phyloP scores from a whole-genome alignment of 2,113 vertebrate species.

The Haemorhous mexicanus region DNA sequence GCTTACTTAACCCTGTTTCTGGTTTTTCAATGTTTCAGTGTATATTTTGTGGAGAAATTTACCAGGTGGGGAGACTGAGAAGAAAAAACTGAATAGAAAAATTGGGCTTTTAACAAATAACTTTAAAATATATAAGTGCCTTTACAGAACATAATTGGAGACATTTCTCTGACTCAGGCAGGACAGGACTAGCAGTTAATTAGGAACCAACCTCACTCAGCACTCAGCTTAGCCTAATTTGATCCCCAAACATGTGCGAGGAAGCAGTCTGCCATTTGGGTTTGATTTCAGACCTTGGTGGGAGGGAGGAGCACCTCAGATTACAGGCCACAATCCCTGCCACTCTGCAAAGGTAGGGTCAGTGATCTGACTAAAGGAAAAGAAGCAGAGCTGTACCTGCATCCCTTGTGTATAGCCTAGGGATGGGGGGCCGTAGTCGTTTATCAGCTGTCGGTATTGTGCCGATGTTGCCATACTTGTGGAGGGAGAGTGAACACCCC shows the following conservation, averaged over 20 bases:
- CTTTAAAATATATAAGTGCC: background rate
- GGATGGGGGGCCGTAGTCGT: slow-evolving; percentile 94
- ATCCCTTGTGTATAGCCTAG: slow-evolving; percentile 92
- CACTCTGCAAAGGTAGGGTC: background rate
- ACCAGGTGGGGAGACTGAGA: background rate
- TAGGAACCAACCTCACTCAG: slow-evolving; percentile 37
- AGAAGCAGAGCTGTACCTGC: slow-evolving; percentile 9
- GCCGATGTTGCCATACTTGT: slow-evolving; percentile 87
- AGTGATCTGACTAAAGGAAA: background rate
- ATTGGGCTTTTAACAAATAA: background rate
- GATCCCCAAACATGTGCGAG: slow-evolving; percentile 33
- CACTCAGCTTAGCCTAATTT: slow-evolving; percentile 35
- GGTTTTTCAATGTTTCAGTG: background rate
- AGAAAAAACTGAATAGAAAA: background rate
- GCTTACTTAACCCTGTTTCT: background rate
- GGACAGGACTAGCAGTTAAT: slow-evolving; percentile 24
- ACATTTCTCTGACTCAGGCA: background rate
- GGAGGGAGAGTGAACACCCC: slow-evolving; percentile 86
- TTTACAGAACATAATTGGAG: background rate
- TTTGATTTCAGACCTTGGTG: slow-evolving; percentile 52
- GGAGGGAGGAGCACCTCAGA: slow-evolving; percentile 55
- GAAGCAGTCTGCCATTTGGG: slow-evolving; percentile 59
- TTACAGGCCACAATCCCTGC: background rate
- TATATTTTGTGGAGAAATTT: background rate
- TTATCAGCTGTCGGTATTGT: slow-evolving; percentile 92